Evolutionary conservation across 2,797 vertebrate genomes (phyloP), one percentile per base, ranked within the genome.

Genomic region (Hafferia zeledoni): DNA sequence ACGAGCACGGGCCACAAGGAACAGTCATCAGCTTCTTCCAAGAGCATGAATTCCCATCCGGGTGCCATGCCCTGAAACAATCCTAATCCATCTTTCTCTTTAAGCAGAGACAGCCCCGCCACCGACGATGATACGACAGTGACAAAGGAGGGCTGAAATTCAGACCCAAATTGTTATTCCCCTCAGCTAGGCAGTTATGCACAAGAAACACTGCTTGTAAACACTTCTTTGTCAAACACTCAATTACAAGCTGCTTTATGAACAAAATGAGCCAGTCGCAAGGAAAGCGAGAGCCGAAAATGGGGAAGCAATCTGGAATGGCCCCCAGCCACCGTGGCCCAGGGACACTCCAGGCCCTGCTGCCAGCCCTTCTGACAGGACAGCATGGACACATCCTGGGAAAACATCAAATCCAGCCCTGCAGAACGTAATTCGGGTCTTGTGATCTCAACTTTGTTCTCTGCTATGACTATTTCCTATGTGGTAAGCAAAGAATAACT

Each of bases 231-330:
- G 95, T 96, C 95, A 94, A 96, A 96, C 89, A 93, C 94, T 94
- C 94, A 94, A 95, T 97, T 96, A 96, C 90, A 88, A 96, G 95
- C 95, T 95, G 96, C 90, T 94, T 95, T 92, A 94, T 95, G 93
- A 96, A 94, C 92, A 94, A 93, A 96, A 95, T 6, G 87, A 96
- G 89, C 53, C 85, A 94, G 94, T 69, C 0, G 3, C 71, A 87
- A 94, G 93, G 83, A 89, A 87, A 94, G 89, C 16, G 50, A 80
- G 91, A 92, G 88, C 85, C 6, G 4, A 80, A 61, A 89, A 78
- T 3, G 39, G 68, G 41, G 93, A 79, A 79, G 78, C 55, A 74
- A 55, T 52, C 39, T 56, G 23, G 25, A 75, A 6, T 30, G 72
- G 82, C 82, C 76, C 2, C 1, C 7, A 22, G 89, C 56, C 80